A percentile compares a stretch with the other conserved stretches of the same genome.
Conservation (phyloP, 2,888 invertebrate genomes). For the Muscina levida region DNA sequence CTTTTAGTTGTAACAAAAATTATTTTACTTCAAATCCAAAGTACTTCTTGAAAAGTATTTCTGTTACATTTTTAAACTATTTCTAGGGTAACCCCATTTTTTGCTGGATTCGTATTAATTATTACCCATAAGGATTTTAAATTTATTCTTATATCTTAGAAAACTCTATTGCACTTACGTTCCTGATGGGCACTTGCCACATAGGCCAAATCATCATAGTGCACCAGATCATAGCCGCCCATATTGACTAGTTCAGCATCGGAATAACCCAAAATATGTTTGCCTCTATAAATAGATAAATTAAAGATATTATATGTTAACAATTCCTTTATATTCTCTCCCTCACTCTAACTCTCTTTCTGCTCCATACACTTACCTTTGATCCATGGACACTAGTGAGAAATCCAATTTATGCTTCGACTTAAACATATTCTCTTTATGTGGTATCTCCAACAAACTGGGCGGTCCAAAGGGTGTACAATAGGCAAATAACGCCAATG, state of each 20-base stretch:
- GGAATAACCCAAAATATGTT: conserved; percentile 95
- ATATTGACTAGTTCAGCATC: conserved; percentile 94
- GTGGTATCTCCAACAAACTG: conserved; percentile 96
- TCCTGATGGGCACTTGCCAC: conserved; percentile 99
- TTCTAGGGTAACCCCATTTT: no score
- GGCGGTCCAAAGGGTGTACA: conserved; percentile 99
- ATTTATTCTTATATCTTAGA: no score
- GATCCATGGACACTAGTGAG: conserved; percentile 97
- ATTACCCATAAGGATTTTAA: no score
- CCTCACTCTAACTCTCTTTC: neutral
- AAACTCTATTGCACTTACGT: no score
- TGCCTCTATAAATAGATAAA: conserved; percentile 85
- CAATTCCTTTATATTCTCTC: neutral
- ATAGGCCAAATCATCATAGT: conserved; percentile 98
- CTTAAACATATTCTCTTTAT: conserved; percentile 99
- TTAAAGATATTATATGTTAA: no score
- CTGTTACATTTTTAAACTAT: no score
- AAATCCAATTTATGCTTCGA: conserved; percentile 99
- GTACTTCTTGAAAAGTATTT: no score
- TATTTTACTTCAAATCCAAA: no score
- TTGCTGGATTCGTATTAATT: no score
- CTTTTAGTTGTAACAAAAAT: no score
- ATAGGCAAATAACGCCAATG: conserved; percentile 96
- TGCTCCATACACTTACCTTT: conserved; percentile 83
- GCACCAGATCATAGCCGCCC: conserved; percentile 98